A percentile compares a stretch with the other conserved stretches of the same genome.
Evolutionary conservation across 2,113 vertebrate genomes (phyloP).

Genomic region (Stomatorhinus ivindoensis): DNA sequence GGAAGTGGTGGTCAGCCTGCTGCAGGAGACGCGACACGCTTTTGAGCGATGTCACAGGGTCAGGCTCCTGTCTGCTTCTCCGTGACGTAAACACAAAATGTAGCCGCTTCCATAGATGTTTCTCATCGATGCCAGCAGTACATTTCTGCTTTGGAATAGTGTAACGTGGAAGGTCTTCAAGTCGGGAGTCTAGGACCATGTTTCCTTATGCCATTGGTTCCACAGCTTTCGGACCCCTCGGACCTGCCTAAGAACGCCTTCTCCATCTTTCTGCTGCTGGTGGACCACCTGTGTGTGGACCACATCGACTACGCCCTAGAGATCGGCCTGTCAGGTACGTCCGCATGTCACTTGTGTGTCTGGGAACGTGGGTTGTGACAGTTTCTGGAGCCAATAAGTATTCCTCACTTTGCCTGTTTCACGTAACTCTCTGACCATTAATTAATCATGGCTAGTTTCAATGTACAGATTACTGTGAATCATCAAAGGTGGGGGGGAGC

Average conservation of each 20-base stretch:
- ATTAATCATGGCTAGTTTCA: not conserved
- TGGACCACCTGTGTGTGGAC: slow-evolving; percentile 94
- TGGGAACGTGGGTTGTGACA: not conserved
- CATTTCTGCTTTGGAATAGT: not conserved
- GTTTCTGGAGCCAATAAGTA: not conserved
- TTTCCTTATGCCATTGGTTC: not conserved
- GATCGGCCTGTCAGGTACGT: slow-evolving; percentile 88
- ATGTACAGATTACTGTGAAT: not conserved
- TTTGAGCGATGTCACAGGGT: slow-evolving; percentile 98
- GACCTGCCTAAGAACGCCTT: slow-evolving; percentile 97
- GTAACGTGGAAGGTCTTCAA: not conserved
- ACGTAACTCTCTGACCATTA: not conserved
- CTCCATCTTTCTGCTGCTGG: slow-evolving; percentile 91
- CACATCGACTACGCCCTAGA: slow-evolving; percentile 98
- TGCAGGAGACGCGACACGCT: slow-evolving; percentile 95
- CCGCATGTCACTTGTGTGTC: not conserved
- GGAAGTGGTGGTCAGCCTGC: slow-evolving; percentile 92
- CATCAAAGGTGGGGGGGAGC: not conserved
- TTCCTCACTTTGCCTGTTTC: not conserved
- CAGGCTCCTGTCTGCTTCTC: not conserved
- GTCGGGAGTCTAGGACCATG: not conserved
- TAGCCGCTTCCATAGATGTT: not conserved
- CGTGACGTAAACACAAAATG: not conserved
- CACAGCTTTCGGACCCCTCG: slow-evolving; percentile 90
- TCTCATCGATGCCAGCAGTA: not conserved